Percentiles rank a stretch among this genome's conserved stretches.
Conservation (phyloP, 2,113 vertebrate genomes). For the Sinocyclocheilus anshuiensis region DNA sequence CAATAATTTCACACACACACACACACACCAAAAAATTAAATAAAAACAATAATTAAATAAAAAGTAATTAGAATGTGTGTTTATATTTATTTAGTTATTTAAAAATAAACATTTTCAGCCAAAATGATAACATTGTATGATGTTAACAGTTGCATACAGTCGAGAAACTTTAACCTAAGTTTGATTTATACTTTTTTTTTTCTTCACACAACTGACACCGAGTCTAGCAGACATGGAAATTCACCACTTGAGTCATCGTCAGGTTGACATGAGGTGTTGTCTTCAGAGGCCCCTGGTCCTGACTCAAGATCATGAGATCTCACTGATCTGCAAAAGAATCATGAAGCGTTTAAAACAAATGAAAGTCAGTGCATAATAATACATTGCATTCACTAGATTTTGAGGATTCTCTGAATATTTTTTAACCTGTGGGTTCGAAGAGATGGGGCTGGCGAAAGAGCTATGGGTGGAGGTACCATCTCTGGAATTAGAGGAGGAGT, state of each 20-base stretch:
- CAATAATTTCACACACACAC: not conserved
- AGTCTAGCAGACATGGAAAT: not conserved
- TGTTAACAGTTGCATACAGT: not conserved
- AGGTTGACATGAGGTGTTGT: conserved; percentile 38
- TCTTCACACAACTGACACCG: not conserved
- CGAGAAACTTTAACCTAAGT: not conserved
- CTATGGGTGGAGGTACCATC: conserved; percentile 55
- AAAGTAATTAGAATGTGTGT: too few relatives aligned
- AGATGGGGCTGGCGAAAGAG: conserved; percentile 61
- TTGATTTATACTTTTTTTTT: not conserved
- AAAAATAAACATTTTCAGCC: too few relatives aligned
- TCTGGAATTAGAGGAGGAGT: conserved; percentile 77
- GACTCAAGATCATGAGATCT: conserved; percentile 42
- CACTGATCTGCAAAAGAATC: conserved; percentile 41
- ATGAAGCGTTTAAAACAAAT: not conserved
- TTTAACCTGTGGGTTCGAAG: conserved; percentile 75
- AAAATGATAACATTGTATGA: not conserved
- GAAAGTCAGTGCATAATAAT: not conserved
- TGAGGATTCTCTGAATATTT: not conserved
- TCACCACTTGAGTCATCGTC: conserved; percentile 44
- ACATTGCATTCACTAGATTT: not conserved
- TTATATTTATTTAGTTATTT: not conserved
- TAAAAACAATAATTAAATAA: too few relatives aligned
- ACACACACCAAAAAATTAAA: too few relatives aligned
- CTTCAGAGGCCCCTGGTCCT: conserved; percentile 27